Evolutionary conservation across 2,113 vertebrate genomes (phyloP), one percentile per base, ranked within the genome.

Genomic region (Hiodon alosoides): DNA sequence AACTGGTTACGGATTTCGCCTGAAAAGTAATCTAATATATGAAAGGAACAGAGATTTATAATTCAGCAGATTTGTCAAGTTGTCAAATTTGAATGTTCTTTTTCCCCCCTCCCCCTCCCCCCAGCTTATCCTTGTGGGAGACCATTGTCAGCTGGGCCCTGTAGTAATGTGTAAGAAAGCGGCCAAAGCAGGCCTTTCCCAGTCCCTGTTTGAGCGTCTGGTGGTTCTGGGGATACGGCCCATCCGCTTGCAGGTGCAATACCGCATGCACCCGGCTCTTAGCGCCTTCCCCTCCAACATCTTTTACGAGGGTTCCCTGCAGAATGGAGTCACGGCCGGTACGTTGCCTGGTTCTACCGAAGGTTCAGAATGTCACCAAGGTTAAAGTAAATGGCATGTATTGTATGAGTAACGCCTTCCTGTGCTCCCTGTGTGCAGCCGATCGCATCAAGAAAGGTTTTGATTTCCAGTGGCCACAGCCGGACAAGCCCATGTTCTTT

Each of bases 101-200:
- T 46, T 31, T 10, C 52, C 47, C 13, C 57, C 51, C 3, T 0
- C 46, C n/a, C 58, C 14, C 68, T 8, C 11, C 69, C 65, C 31
- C 0, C 82, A 99, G 97, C 92, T 99, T 47, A 99, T 99, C 82
- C 92, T 99, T 0, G 96, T 99, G 59, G 97, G 97, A 0, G 97
- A 99, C 87, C 97, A 99, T 87, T 99, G 96, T 84, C 97, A 99
- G 89, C 90, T 99, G 31, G 97, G 97, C 1, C 96, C 97, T 0
- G 96, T 98, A 53, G 97, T 99, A 80, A 99, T 98, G 96, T 99
- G 97, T 77, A 99, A 98, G 87, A 99, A 99, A 75, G 96, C 96
- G 0, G 96, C 97, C 0, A 99, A 99, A 83, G 97, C 97, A 0
- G 97, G 97, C 3, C 90, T 99, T 8, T 98, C 96, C 0, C 97